Percentiles rank a stretch among this genome's conserved stretches.
These are phyloP conservation scores for Acrobasis repandana DNA, from an alignment of 2,888 invertebrate species.

Conservation along the genomic window DNA sequence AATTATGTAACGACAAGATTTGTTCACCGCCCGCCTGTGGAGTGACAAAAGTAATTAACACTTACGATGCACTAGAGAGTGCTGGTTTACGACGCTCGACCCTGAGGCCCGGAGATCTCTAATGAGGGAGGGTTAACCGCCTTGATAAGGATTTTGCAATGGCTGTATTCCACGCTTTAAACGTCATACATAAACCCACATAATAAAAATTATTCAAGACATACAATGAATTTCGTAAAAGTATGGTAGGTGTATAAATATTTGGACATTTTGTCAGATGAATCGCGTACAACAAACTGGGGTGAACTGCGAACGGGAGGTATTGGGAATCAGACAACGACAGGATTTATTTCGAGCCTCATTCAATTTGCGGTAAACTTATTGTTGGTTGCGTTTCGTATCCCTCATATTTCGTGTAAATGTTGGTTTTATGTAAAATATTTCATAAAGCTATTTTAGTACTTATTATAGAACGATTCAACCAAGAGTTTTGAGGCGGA, in stretches of 20 bases:
- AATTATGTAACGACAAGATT: constrained; percentile 71
- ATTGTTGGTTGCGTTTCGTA: constrained; percentile 73
- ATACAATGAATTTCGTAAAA: background rate
- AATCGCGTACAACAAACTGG: constrained; percentile 65
- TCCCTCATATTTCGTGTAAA: constrained; percentile 54
- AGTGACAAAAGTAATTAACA: constrained; percentile 81
- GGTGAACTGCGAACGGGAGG: constrained; percentile 66
- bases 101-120: constrained; percentile 56
- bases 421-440: constrained; percentile 35
- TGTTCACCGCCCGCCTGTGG: constrained; percentile 69
- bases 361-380: constrained; percentile 79
- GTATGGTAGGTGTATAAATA: constrained; percentile 22
- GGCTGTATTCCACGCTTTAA: too few species aligned
- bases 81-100: constrained; percentile 67
- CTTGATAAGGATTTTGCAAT: constrained; percentile 14
- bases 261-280: constrained; percentile 57
- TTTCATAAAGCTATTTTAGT: constrained; percentile 26
- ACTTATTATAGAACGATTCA: background rate
- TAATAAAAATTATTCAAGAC: background rate
- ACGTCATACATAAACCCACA: too few species aligned
- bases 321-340: constrained; percentile 74
- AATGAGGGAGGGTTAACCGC: constrained; percentile 59
- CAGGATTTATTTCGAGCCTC: constrained; percentile 78
- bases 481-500: constrained; percentile 22
- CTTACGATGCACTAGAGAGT: constrained; percentile 73